phyloP scores from a whole-genome alignment of 2,113 vertebrate genomes.

The Thalassoma bifasciatum region DNA sequence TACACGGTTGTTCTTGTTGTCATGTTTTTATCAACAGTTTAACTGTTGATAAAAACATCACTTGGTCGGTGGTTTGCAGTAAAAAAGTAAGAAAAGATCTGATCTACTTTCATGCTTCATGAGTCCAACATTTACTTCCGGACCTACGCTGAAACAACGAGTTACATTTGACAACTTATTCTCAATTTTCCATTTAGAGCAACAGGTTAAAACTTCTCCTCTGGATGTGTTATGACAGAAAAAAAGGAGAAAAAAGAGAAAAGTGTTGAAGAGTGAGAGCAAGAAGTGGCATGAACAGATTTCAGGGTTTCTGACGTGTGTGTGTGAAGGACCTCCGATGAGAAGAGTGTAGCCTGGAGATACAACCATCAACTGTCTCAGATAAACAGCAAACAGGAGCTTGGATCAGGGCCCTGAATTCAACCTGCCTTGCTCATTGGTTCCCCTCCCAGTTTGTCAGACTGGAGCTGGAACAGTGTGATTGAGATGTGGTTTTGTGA shows the following conservation, averaged over 20 bases:
- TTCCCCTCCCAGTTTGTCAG: background rate
- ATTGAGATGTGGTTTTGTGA: slow-evolving; percentile 73
- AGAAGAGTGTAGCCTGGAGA: slow-evolving; percentile 80
- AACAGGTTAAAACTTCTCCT: slow-evolving; percentile 68
- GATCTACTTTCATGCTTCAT: too few species aligned
- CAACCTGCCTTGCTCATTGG: slow-evolving; percentile 5
- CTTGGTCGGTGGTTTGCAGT: too few species aligned
- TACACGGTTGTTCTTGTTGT: too few species aligned
- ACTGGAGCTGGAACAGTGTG: slow-evolving; percentile 35
- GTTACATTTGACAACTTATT: too few species aligned
- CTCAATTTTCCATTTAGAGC: slow-evolving; percentile 40
- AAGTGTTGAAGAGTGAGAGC: too few species aligned
- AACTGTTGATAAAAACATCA: too few species aligned
- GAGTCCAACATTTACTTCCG: too few species aligned
- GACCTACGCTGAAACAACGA: too few species aligned
- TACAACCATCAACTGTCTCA: slow-evolving; percentile 80
- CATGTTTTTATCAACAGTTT: too few species aligned
- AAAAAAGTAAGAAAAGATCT: too few species aligned
- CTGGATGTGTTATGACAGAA: slow-evolving; percentile 83
- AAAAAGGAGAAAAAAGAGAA: slow-evolving; percentile 76
- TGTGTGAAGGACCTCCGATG: slow-evolving; percentile 76
- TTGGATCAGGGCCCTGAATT: slow-evolving; percentile 35
- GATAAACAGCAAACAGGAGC: slow-evolving; percentile 62
- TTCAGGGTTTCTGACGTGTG: slow-evolving; percentile 74
- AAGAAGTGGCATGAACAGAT: slow-evolving; percentile 84